Percentiles rank a stretch among this genome's conserved stretches.
phyloP scores from a whole-genome alignment of 2,888 invertebrate genomes.

The Lasioglossum villosulum region DNA sequence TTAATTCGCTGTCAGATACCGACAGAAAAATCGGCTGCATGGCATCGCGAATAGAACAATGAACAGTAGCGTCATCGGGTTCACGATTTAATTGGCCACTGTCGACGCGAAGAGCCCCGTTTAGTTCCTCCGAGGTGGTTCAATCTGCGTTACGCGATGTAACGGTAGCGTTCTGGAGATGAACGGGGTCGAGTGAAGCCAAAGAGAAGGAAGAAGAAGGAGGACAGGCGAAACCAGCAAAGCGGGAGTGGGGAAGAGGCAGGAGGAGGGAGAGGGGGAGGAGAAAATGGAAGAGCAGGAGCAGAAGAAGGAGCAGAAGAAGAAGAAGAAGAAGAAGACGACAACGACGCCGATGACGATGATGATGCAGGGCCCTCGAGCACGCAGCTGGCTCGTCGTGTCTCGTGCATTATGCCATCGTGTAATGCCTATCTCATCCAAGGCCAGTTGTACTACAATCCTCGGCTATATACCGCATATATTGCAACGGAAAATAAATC shows the following conservation, averaged over 20 bases:
- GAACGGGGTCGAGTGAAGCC: constrained; percentile 40
- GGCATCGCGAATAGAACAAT: not conserved
- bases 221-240: constrained; percentile 2
- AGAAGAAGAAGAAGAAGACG: constrained; percentile 45
- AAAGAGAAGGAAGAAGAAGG: constrained; percentile 24
- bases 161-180: constrained; percentile 65
- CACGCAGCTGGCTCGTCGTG: constrained; percentile 71
- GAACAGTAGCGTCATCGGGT: constrained; percentile 4
- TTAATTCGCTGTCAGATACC: not conserved
- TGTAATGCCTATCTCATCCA: constrained; percentile 81
- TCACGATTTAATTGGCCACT: constrained; percentile 48
- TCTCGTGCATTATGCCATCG: constrained; percentile 81
- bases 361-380: constrained; percentile 74
- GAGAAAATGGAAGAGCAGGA: constrained; percentile 1
- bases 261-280: not conserved
- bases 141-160: constrained; percentile 54
- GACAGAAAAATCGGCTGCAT: not conserved
- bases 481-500: constrained; percentile 82
- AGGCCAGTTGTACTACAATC: constrained; percentile 83
- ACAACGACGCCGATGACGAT: constrained; percentile 66
- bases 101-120: constrained; percentile 36
- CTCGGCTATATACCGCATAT: constrained; percentile 64
- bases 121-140: constrained; percentile 44
- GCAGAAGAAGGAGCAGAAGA: constrained; percentile 30
- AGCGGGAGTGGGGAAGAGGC: constrained; percentile 15